Conservation (phyloP, 2,797 vertebrate genomes). For the Luscinia luscinia region DNA sequence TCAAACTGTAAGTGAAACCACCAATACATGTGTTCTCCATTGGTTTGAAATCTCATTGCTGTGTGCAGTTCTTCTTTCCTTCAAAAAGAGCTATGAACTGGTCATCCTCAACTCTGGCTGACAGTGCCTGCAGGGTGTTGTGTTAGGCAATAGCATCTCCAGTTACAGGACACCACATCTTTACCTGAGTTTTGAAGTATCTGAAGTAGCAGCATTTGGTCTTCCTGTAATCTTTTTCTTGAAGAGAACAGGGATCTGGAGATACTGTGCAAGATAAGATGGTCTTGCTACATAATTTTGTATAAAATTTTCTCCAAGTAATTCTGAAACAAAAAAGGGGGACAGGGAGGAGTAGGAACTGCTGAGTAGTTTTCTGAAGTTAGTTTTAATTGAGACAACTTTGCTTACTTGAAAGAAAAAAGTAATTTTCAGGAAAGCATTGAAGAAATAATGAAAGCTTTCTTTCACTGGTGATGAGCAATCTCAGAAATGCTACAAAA, state of each 20-base stretch:
- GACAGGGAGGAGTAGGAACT: background rate
- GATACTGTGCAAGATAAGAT: background rate
- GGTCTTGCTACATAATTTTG: background rate
- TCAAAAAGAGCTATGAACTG: background rate
- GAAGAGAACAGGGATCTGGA: background rate
- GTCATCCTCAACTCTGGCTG: background rate
- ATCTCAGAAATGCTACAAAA: background rate
- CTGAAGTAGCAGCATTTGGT: background rate
- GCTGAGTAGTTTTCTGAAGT: background rate
- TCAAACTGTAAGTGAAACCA: background rate
- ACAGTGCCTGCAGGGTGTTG: background rate
- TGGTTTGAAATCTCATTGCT: background rate
- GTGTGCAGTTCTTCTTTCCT: background rate
- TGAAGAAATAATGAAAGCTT: background rate
- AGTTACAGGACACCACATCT: background rate
- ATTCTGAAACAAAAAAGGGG: background rate
- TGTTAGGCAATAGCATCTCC: background rate
- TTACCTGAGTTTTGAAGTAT: background rate
- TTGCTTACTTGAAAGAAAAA: background rate
- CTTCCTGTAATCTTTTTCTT: background rate
- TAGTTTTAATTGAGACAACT: background rate
- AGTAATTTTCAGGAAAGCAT: background rate
- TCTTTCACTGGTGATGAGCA: background rate
- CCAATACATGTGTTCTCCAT: background rate
- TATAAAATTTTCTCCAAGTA: background rate